Conservation (phyloP, 2,797 vertebrate genomes). For the Ibycter americanus region DNA sequence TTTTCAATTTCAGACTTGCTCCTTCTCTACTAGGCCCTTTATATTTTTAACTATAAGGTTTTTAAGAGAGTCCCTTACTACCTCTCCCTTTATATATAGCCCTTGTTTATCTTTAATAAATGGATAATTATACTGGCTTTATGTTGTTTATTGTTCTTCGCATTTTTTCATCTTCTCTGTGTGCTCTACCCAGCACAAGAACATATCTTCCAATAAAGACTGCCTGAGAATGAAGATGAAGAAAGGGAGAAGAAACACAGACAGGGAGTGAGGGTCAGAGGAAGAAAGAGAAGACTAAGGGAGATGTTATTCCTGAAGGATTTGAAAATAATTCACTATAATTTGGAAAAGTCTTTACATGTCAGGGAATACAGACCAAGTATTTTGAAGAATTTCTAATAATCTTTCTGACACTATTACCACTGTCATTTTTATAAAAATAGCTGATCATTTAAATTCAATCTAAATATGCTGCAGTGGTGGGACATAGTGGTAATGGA, state of each 20-base stretch:
- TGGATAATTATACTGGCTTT: constrained; percentile 39
- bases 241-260: not conserved
- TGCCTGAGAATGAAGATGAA: not conserved
- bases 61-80: not conserved
- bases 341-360: not conserved
- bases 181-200: not conserved
- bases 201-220: constrained; percentile 29
- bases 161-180: constrained; percentile 39
- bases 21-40: not conserved
- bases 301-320: not conserved
- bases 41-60: not conserved
- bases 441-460: not conserved
- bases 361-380: not conserved
- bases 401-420: not conserved
- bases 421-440: not conserved
- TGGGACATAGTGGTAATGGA: not conserved
- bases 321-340: not conserved
- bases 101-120: constrained; percentile 44
- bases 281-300: not conserved
- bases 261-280: not conserved
- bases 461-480: not conserved
- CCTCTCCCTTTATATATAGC: not conserved
- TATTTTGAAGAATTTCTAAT: not conserved
- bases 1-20: not conserved
- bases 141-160: constrained; percentile 33